phyloP scores from a whole-genome alignment of 2,797 vertebrate species.

The Scyliorhinus canicula region DNA sequence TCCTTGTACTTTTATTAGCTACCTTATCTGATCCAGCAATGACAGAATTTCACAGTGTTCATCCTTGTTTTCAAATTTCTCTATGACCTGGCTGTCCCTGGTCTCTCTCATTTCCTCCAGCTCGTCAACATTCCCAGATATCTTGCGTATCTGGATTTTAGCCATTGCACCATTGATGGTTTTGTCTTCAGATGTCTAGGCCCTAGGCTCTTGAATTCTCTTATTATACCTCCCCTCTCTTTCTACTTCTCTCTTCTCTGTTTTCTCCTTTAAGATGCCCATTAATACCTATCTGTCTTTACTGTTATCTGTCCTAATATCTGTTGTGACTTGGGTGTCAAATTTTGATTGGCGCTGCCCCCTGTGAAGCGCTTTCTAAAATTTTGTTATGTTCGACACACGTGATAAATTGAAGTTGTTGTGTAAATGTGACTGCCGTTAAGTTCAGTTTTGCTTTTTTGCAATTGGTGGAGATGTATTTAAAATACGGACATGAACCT shows the following conservation, averaged over 20 bases:
- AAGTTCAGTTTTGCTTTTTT: background rate
- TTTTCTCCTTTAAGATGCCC: background rate
- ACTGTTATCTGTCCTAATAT: background rate
- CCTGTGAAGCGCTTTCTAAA: background rate
- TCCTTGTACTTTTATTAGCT: too few species aligned
- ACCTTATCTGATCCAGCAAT: too few species aligned
- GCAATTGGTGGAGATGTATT: background rate
- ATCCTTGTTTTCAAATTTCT: too few species aligned
- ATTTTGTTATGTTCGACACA: background rate
- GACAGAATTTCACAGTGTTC: too few species aligned
- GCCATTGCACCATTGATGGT: too few species aligned
- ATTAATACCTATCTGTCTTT: background rate
- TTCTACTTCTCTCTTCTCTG: background rate
- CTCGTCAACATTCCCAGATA: too few species aligned
- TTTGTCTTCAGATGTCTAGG: too few species aligned
- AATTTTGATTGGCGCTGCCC: background rate
- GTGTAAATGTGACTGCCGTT: background rate
- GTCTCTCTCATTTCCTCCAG: too few species aligned
- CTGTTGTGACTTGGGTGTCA: background rate
- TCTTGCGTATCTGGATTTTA: too few species aligned
- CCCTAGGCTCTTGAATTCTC: too few species aligned
- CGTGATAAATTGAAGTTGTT: background rate
- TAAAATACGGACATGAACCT: background rate
- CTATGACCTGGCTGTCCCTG: too few species aligned
- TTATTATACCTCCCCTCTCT: background rate